Evolutionary conservation across 1,140 invertebrate genomes (phyloP).

Genomic region (Drosophila willistoni): DNA sequence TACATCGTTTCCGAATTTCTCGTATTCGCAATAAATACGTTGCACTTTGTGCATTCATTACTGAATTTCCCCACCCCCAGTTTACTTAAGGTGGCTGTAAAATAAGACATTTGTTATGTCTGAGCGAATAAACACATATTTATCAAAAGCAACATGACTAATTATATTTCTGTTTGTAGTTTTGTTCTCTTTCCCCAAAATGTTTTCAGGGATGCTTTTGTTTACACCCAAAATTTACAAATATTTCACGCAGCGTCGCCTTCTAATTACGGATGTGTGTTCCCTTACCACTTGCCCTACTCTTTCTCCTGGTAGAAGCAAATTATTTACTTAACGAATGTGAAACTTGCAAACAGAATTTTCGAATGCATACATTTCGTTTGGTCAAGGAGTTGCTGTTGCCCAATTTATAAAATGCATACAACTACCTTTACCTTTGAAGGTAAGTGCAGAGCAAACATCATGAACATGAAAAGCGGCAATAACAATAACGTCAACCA

Average conservation of each 20-base stretch:
- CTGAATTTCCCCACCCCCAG: too few relatives aligned
- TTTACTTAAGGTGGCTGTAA: background rate
- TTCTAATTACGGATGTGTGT: slow-evolving; percentile 53
- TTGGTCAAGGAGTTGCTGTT: slow-evolving; percentile 18
- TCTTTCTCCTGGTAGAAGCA: background rate
- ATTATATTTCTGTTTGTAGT: slow-evolving; percentile 36
- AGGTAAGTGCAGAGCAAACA: slow-evolving; percentile 54
- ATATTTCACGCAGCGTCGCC: slow-evolving; percentile 45
- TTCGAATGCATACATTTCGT: slow-evolving; percentile 41
- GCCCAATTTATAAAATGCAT: slow-evolving; percentile 67
- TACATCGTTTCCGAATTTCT: slow-evolving; percentile 16
- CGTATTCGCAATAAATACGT: background rate
- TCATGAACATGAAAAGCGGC: slow-evolving; percentile 21
- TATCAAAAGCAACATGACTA: slow-evolving; percentile 23
- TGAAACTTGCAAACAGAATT: slow-evolving; percentile 54
- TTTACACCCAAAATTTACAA: slow-evolving; percentile 44
- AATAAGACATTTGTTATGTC: background rate
- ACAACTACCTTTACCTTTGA: background rate
- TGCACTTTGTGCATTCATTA: background rate
- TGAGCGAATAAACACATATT: background rate
- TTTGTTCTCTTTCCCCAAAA: background rate
- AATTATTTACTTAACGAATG: slow-evolving; percentile 49
- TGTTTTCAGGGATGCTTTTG: background rate
- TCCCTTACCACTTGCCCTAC: background rate
- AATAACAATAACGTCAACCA: slow-evolving; percentile 3